Base-by-base conservation (phyloP, 2,888 invertebrate species). In the Chironomus riparius region DNA sequence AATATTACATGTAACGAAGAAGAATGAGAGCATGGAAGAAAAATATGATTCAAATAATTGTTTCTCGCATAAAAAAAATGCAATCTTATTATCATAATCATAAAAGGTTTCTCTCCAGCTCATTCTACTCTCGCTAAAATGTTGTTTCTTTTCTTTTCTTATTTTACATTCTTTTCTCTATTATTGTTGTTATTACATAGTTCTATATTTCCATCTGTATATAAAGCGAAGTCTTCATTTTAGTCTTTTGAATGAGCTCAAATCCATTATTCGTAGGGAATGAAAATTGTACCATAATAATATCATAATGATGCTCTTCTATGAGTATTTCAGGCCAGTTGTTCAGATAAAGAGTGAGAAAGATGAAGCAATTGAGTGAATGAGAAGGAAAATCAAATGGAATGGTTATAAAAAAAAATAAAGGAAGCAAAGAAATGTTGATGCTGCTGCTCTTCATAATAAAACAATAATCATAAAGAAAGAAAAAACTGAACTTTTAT, bases 381-480 rank as follows among this genome's bases (percentile, higher is more conserved):
- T 56, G 56, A 7, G 56, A 56, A 15, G 56, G 15, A 15, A 56
- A 56, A 56, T 56, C 7, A 56, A 56, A 56, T 56, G 56, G 18
- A 56, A 56, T 56, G 56, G 56, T 18, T 56, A 56, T 56, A 56
- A 56, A 65, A 13, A 15, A 3, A n/a, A 50, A 50, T 3, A 1
- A 15, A 69, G 2, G 48, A 70, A 69, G 13, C 38, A 62, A 62
- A 69, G n/a, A 47, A 28, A 70, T 47, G 4, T 56, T 56, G n/a
- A 18, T 18, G 56, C 56, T 18, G 56, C 48, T 71, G 50, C 50
- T 56, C 38, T 61, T 72, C 72, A 72, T 72, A 72, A 72, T 72
- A 72, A 72, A 72, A 72, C 61, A 61, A 72, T 72, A 72, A 72
- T 72, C 61, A 50, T 72, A 72, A 72, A 72, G 62, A 61, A 61